Base-by-base conservation (phyloP, 2,888 invertebrate genomes). In the Linnaemya tessellans region DNA sequence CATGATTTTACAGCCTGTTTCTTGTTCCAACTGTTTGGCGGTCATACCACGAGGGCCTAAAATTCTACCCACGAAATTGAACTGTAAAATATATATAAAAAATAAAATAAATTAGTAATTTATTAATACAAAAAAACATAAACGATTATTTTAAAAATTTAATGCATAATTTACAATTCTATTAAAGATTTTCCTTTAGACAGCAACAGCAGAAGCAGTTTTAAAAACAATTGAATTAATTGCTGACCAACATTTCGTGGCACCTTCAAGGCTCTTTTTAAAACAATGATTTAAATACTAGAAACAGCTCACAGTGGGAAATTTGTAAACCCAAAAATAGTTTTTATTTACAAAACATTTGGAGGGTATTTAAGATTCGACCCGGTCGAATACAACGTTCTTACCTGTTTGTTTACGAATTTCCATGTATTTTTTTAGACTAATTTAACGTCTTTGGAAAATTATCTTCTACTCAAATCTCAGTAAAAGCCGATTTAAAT, bases 1-100 rank as follows among this genome's bases (percentile, higher is more conserved):
- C 99, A 99, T 99, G 92, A 99, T 99, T 96, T 99, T 99, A 94
- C 99, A 99, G 90, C 99, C 99, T 90, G 99, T 99, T 94, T 99
- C 99, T 94, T 99, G 98, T 94, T 99, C 99, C 93, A 99, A 94
- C 94, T 99, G 99, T 94, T 99, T 99, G 75, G 99, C 99, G 88
- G 99, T 99, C 99, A 99, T 99, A 89, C 99, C 99, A 90, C 99
- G 95, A 88, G 99, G 99, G 74, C 99, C 99, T 92, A 99, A 94
- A 94, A 99, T 99, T 94, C 99, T 96, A 91, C 99, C 99, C 91
- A 99, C 99, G 94, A 99, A 99, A 94, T 99, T 99, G 94, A 99
- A 99, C 99, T 99, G 96, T 97, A 96, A 89, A 88, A 91, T 92
- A 90, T 89, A 90, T 90, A 91, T 88, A 87, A 81, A 78, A 64